Conservation (phyloP, 1,140 invertebrate species). For the Temnothorax curvispinosus region DNA sequence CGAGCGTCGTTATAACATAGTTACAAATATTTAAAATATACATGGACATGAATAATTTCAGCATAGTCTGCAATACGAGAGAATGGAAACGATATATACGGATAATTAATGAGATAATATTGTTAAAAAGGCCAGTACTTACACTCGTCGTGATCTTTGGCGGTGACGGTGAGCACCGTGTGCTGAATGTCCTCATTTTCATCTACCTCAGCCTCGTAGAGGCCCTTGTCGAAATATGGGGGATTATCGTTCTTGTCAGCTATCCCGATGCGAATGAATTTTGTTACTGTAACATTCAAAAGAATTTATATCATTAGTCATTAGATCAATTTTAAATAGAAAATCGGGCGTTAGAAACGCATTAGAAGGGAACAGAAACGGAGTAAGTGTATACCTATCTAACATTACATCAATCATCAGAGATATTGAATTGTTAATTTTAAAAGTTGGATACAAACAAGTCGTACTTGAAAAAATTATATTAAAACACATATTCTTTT, state of each 20-base stretch:
- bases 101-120: neutral
- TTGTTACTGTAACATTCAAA: constrained; percentile 91
- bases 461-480: neutral
- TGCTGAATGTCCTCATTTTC: constrained; percentile 99
- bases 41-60: neutral
- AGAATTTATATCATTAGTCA: constrained; percentile 26
- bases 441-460: neutral
- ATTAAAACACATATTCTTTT: neutral
- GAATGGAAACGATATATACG: neutral
- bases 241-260: constrained; percentile 99
- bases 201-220: constrained; percentile 98
- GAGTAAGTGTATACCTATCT: neutral
- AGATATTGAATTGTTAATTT: neutral
- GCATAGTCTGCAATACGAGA: neutral
- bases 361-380: neutral
- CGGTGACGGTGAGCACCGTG: constrained; percentile 98
- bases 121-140: constrained; percentile 86
- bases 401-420: too few relatives aligned
- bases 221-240: constrained; percentile 97
- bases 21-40: neutral
- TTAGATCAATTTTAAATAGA: neutral
- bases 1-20: neutral
- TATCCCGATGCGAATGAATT: constrained; percentile 96
- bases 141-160: constrained; percentile 99
- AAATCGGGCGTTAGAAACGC: neutral